phyloP scores from a whole-genome alignment of 2,113 vertebrate species.

The Recurvirostra avosetta region DNA sequence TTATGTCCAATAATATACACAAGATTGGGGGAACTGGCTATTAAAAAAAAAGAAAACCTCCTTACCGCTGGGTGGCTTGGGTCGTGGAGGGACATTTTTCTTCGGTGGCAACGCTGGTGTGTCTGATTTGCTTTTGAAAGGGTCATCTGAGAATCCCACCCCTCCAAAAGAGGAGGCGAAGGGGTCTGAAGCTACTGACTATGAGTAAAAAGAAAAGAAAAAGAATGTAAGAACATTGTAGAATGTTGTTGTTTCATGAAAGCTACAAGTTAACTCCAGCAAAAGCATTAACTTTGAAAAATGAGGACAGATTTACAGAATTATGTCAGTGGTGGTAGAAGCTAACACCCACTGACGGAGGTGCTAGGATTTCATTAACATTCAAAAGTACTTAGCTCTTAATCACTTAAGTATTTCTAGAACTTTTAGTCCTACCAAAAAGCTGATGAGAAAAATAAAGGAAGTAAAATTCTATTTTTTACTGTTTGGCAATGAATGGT shows the following conservation, averaged over 20 bases:
- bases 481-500: not conserved
- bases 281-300: not conserved
- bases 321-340: not conserved
- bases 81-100: constrained; percentile 90
- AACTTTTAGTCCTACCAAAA: not conserved
- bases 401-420: not conserved
- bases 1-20: not conserved
- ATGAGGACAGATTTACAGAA: not conserved
- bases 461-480: constrained; percentile 1
- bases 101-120: constrained; percentile 94
- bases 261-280: not conserved
- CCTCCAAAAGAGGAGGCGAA: constrained; percentile 73
- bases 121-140: constrained; percentile 90
- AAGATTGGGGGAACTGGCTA: not conserved
- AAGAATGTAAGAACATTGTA: not conserved
- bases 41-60: not conserved
- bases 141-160: constrained; percentile 87
- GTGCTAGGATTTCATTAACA: not conserved
- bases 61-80: constrained; percentile 96
- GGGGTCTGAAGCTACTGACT: constrained; percentile 72
- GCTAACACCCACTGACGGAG: not conserved
- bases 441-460: not conserved
- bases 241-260: not conserved
- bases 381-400: not conserved
- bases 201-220: constrained; percentile 4